phyloP scores from a whole-genome alignment of 2,113 vertebrate genomes.

The Istiophorus platypterus region DNA sequence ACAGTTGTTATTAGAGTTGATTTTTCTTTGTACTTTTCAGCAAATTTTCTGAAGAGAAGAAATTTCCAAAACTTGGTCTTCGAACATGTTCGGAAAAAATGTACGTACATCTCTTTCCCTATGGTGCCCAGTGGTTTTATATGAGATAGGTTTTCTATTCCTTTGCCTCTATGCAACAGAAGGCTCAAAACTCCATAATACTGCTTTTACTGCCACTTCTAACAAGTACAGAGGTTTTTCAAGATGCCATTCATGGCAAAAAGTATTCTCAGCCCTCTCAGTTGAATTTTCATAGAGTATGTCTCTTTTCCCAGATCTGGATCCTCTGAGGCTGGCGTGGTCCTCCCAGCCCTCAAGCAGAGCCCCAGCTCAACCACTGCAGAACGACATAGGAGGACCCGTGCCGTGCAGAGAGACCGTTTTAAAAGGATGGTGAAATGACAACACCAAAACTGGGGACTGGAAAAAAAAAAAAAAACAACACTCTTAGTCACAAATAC shows the following conservation, averaged over 20 bases:
- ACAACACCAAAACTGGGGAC: conserved; percentile 32
- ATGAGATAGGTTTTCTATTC: neutral
- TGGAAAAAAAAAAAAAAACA: neutral
- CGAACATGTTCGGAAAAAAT: conserved; percentile 78
- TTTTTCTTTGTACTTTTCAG: conserved; percentile 39
- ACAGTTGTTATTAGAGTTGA: neutral
- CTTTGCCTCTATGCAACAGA: neutral
- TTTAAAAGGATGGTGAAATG: conserved; percentile 75
- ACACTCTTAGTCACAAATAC: neutral
- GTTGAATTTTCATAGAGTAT: neutral
- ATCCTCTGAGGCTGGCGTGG: conserved; percentile 60
- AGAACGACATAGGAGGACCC: conserved; percentile 83
- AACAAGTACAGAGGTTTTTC: neutral
- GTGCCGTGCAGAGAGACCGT: conserved; percentile 79
- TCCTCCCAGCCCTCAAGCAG: conserved; percentile 85
- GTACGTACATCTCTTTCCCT: conserved; percentile 67
- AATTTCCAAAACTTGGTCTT: conserved; percentile 79
- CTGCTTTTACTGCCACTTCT: neutral
- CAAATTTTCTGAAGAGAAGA: conserved; percentile 73
- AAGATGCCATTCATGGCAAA: neutral
- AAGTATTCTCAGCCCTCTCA: neutral
- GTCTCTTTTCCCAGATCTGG: conserved; percentile 55
- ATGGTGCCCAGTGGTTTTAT: neutral
- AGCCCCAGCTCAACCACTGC: conserved; percentile 78
- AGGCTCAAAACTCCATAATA: neutral